phyloP scores from a whole-genome alignment of 1,140 invertebrate genomes.

The Homarus americanus region DNA sequence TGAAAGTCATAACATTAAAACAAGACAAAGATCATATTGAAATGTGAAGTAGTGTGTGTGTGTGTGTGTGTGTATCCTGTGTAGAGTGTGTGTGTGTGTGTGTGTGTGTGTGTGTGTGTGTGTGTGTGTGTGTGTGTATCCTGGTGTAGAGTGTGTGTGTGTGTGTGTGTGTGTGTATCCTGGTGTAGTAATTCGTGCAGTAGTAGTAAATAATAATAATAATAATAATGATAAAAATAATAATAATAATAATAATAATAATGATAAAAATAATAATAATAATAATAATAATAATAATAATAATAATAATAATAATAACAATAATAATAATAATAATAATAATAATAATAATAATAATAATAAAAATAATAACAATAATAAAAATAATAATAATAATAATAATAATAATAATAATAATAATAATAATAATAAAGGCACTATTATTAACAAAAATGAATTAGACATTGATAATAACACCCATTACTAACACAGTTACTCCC shows the following conservation, averaged over 20 bases:
- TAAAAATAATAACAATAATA: neutral
- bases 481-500: too few species aligned
- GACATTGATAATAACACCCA: too few species aligned
- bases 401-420: too few species aligned
- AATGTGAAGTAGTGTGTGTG: neutral
- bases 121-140: constrained; percentile 31
- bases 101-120: constrained; percentile 28
- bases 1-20: too few species aligned
- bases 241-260: neutral
- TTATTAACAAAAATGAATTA: too few species aligned
- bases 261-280: neutral
- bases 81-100: constrained; percentile 4
- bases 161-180: neutral
- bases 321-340: constrained; percentile 14
- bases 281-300: constrained; percentile 12
- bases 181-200: too few species aligned
- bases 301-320: neutral
- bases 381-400: too few species aligned
- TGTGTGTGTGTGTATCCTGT: neutral
- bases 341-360: neutral
- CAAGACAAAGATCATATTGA: too few species aligned
- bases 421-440: too few species aligned
- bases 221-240: constrained; percentile 6
- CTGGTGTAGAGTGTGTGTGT: constrained; percentile 14
- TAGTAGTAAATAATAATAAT: neutral